Base-by-base conservation (phyloP, 2,888 invertebrate species). In the Aleiodes alternator region DNA sequence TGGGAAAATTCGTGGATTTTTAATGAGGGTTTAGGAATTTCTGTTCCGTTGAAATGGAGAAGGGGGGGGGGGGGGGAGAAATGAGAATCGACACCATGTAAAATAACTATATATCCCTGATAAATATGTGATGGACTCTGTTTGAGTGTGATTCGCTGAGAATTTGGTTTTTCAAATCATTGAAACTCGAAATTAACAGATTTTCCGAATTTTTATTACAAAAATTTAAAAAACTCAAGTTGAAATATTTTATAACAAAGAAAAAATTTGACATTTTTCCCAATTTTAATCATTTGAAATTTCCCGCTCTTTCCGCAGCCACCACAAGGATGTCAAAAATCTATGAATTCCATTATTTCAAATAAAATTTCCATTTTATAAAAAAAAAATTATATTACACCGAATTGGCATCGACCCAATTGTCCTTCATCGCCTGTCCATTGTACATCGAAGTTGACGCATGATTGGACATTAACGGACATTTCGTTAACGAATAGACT, bases 51-150 rank as follows among this genome's bases (percentile, higher is more conserved):
- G 43, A 43, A 43, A 43, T 43, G 38, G 38, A 7, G 38, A 38
- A 9, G 43, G 9, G 43, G 43, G 7, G 43, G 43, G 43, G 43
- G 9, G 43, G 43, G 7, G 43, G 43, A 11, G 43, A 43, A 71
- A 77, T 69, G 66, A 34, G 69, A 75, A 76, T 74, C 76, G 79
- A 79, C 72, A 76, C 76, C 73, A 70, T 56, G 48, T 55, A 75
- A 59, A 43, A 43, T 43, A 3, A 43, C 43, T 8, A 43, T 3
- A 11, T 8, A 1, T 43, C 7, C 38, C 9, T 9, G 43, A 11
- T 64, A 71, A 51, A 29, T 59, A 71, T 11, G 48, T 61, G 71
- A 50, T 59, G 14, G 14, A 50, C 72, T 72, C 72, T 72, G 72
- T 61, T 72, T 51, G 72, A 48, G 50, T n/a, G 9, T n/a, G 11